phyloP scores from a whole-genome alignment of 2,797 vertebrate species.

The Clarias pachynema region DNA sequence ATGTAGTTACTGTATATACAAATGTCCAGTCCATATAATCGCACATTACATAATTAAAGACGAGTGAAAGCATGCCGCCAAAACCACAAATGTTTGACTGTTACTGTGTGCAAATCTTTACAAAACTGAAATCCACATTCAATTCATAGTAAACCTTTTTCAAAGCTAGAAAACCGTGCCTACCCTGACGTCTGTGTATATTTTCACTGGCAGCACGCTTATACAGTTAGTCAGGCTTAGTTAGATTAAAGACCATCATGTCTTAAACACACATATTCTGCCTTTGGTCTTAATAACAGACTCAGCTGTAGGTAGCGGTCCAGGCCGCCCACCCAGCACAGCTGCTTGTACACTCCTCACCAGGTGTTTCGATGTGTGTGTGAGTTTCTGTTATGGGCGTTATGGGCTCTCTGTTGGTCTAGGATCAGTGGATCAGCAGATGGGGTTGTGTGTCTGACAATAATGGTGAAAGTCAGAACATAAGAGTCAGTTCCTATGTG shows the following conservation, averaged over 20 bases:
- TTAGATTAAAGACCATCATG: conserved; percentile 54
- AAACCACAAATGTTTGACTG: not conserved
- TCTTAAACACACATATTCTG: conserved; percentile 48
- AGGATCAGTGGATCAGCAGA: conserved; percentile 4
- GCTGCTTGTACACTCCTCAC: conserved; percentile 37
- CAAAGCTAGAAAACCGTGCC: conserved; percentile 26
- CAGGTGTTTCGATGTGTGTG: conserved; percentile 48
- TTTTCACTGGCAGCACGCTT: conserved; percentile 37
- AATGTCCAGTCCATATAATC: not conserved
- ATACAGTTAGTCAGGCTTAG: conserved; percentile 34
- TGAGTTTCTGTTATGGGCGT: conserved; percentile 13
- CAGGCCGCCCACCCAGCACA: conserved; percentile 36
- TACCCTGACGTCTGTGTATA: conserved; percentile 22
- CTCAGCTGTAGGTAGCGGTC: conserved; percentile 52
- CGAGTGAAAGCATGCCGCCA: not conserved
- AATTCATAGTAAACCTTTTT: conserved; percentile 18
- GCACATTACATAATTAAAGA: not conserved
- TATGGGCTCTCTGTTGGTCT: conserved; percentile 16
- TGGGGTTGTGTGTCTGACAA: conserved; percentile 10
- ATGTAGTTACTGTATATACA: not conserved
- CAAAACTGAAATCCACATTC: not conserved
- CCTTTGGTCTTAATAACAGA: conserved; percentile 59
- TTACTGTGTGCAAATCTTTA: not conserved
- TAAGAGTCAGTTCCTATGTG: not conserved
- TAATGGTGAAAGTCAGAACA: not conserved